Percentiles rank a stretch among this genome's conserved stretches.
phyloP scores from a whole-genome alignment of 1,140 invertebrate species.

The Xylocopa sonorina region DNA sequence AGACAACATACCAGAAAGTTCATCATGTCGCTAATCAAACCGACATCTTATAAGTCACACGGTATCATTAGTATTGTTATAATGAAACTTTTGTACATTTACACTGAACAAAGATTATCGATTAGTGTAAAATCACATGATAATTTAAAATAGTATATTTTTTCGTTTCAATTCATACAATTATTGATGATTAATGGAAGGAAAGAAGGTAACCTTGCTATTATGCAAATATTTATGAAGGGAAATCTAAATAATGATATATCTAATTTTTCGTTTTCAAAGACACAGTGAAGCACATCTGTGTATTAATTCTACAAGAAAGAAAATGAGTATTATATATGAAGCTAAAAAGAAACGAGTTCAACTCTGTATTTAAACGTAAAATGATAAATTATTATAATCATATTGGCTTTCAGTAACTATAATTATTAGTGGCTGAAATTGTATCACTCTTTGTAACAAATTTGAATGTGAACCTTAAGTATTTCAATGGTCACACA shows the following conservation, averaged over 20 bases:
- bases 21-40: constrained; percentile 49
- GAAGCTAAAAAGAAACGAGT: constrained; percentile 1
- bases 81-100: constrained; percentile 58
- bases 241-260: constrained; percentile 5
- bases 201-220: constrained; percentile 26
- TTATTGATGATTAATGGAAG: constrained; percentile 59
- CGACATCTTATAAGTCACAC: constrained; percentile 32
- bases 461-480: constrained; percentile 33
- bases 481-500: constrained; percentile 32
- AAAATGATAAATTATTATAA: constrained; percentile 43
- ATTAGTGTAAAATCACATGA: constrained; percentile 42
- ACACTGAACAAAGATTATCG: constrained; percentile 39
- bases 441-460: constrained; percentile 11
- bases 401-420: constrained; percentile 28
- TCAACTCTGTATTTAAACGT: constrained; percentile 21
- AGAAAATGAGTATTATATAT: constrained; percentile 2
- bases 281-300: constrained; percentile 1
- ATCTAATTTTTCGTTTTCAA: constrained; percentile 18
- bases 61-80: constrained; percentile 32
- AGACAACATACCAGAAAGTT: constrained; percentile 53
- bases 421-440: constrained; percentile 34
- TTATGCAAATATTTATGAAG: constrained; percentile 11
- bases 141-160: constrained; percentile 53
- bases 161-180: constrained; percentile 46
- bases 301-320: constrained; percentile 1